A percentile compares a stretch with the other conserved stretches of the same genome.
Conservation (phyloP, 2,888 invertebrate genomes). For the Timema podura region DNA sequence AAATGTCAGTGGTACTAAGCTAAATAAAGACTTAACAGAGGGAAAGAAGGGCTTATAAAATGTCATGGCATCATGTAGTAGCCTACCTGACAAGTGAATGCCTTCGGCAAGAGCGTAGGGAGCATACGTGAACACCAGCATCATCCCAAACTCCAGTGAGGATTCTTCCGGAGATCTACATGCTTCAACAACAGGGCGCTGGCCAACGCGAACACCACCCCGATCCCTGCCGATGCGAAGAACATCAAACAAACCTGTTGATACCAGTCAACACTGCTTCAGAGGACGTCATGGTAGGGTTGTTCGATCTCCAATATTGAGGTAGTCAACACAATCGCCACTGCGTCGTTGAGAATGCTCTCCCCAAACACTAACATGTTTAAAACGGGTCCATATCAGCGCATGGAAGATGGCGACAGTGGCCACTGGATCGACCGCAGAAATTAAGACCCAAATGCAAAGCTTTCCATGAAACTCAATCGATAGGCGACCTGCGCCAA, state of each 20-base stretch:
- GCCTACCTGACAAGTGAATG: slow-evolving; percentile 80
- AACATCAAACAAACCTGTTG: slow-evolving; percentile 94
- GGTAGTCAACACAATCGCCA: slow-evolving; percentile 95
- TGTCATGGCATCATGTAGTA: too few species aligned
- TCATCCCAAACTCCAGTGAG: slow-evolving; percentile 98
- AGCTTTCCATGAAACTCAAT: slow-evolving; percentile 92
- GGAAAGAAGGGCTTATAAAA: too few species aligned
- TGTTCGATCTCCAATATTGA: slow-evolving; percentile 71
- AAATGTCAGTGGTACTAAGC: too few species aligned
- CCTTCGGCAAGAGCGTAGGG: slow-evolving; percentile 98
- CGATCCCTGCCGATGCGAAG: slow-evolving; percentile 96
- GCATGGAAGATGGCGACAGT: slow-evolving; percentile 99
- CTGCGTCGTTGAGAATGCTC: slow-evolving; percentile 95
- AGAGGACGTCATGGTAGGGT: slow-evolving; percentile 60
- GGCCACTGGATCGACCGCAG: slow-evolving; percentile 98
- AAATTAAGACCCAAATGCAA: slow-evolving; percentile 98
- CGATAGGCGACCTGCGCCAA: slow-evolving; percentile 87
- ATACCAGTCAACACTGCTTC: slow-evolving; percentile 86
- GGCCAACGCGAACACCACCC: slow-evolving; percentile 88
- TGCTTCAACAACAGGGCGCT: slow-evolving; percentile 92
- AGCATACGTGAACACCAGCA: slow-evolving; percentile 97
- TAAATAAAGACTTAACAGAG: too few species aligned
- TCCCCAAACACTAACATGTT: slow-evolving; percentile 99
- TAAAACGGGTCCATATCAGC: slow-evolving; percentile 90
- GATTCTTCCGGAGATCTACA: slow-evolving; percentile 93